phyloP scores from a whole-genome alignment of 2,797 vertebrate species.

The Melanotaenia nigrans region DNA sequence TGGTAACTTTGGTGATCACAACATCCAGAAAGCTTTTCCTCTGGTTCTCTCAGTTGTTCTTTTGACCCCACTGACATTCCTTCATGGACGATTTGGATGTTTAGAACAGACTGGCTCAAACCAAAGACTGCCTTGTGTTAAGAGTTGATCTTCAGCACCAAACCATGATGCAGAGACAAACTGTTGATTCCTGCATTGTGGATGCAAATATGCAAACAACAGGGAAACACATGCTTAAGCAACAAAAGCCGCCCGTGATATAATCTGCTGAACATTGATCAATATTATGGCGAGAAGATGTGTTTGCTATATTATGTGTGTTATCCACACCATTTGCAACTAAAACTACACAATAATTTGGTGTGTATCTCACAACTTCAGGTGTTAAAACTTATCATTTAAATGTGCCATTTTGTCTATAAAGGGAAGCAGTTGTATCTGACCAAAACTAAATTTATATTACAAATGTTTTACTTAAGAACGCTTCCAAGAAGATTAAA shows the following conservation, averaged over 20 bases:
- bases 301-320: background rate
- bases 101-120: slow-evolving; percentile 6
- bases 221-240: background rate
- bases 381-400: background rate
- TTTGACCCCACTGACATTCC: background rate
- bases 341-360: background rate
- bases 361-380: background rate
- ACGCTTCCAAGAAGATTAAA: background rate
- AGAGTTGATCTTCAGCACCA: slow-evolving; percentile 3
- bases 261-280: slow-evolving; percentile 13
- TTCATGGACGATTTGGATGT: slow-evolving; percentile 21
- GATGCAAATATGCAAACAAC: background rate
- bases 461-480: slow-evolving; percentile 14
- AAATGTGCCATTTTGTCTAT: slow-evolving; percentile 19
- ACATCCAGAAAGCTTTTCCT: background rate
- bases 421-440: background rate
- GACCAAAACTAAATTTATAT: background rate
- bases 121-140: slow-evolving; percentile 39
- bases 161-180: background rate
- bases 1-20: slow-evolving; percentile 2
- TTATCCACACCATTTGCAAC: slow-evolving; percentile 18
- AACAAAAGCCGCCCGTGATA: background rate
- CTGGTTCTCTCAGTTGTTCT: background rate
- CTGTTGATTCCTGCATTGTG: slow-evolving; percentile 25
- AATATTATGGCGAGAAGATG: background rate